These are phyloP conservation scores for Temnothorax ravouxi DNA, from an alignment of 2,888 invertebrate species.

Conservation along the genomic window DNA sequence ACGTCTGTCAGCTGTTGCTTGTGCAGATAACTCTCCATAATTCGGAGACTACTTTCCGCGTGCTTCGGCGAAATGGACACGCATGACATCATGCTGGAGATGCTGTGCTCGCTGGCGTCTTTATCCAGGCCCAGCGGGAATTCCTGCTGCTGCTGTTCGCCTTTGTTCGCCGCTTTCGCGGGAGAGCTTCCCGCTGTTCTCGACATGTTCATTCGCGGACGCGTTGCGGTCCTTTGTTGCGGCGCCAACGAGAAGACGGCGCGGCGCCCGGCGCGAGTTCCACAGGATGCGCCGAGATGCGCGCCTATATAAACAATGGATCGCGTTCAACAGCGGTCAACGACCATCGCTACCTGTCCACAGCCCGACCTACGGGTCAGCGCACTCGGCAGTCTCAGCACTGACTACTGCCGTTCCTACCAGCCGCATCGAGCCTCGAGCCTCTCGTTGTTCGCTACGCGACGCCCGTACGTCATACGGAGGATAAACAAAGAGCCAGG, in stretches of 20 bases:
- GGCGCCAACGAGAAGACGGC: neutral
- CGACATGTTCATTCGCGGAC: constrained; percentile 50
- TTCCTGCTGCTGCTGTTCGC: constrained; percentile 72
- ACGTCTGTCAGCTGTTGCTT: constrained; percentile 96
- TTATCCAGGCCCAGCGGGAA: constrained; percentile 77
- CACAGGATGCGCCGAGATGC: constrained; percentile 60
- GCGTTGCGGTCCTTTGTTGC: constrained; percentile 7
- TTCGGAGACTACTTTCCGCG: constrained; percentile 93
- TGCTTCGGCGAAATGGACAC: constrained; percentile 90
- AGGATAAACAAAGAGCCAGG: constrained; percentile 46
- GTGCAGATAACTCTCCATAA: constrained; percentile 94
- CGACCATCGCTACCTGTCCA: constrained; percentile 60
- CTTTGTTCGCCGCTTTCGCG: constrained; percentile 70
- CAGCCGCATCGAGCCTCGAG: neutral
- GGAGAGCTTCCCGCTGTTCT: constrained; percentile 54
- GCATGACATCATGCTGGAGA: constrained; percentile 81
- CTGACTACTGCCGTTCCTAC: neutral
- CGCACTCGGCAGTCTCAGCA: constrained; percentile 54
- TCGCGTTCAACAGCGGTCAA: constrained; percentile 68
- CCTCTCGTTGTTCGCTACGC: neutral
- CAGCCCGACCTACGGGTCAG: constrained; percentile 55
- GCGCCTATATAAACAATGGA: constrained; percentile 66
- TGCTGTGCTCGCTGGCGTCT: constrained; percentile 82
- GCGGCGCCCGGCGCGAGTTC: constrained; percentile 13
- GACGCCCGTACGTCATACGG: neutral